Base-by-base conservation (phyloP, 53 echinoderm and acorn worm genomes). In the Echinometra lucunter region DNA sequence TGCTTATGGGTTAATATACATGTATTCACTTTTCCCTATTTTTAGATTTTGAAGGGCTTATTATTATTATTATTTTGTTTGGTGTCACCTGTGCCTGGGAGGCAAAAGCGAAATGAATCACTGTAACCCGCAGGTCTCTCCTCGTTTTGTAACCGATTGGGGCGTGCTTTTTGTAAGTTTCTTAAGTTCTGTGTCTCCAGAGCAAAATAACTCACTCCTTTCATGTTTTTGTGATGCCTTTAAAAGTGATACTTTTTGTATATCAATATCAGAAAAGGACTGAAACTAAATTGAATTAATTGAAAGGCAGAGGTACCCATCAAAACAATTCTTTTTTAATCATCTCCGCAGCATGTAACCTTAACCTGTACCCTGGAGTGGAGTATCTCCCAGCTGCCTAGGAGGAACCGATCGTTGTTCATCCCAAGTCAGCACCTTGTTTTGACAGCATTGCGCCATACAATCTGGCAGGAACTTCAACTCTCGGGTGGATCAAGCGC, bases 391-490 rank as follows among this genome's bases (percentile, higher is more conserved):
- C 83, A 47, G 9, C 83, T 7, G 45, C 45, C 83, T n/a, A 27
- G n/a, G 83, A 45, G 49, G 45, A 45, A 45, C 17, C 28, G 49
- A 2, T 83, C 47, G 49, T 45, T 47, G 45, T 49, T 83, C 83
- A 83, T 83, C 83, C 45, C 83, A 47, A 49, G 83, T 45, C 27
- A 45, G 32, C 83, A 83, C 83, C 83, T 83, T 83, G 83, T 83
- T 83, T 45, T 83, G 83, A 83, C 83, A 83, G 83, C 49, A 49
- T 83, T n/a, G 49, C 27, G 47, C 49, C 47, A 83, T 83, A 49
- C 11, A 49, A 83, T 83, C 83, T 27, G 83, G 49, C n/a, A 83
- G 83, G 83, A 83, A 83, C 83, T 49, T 75, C 37, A 38, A 40
- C 75, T 75, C 75, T 40, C 75, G 19, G 75, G 37, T 75, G 75